Evolutionary conservation across 2,797 vertebrate genomes (phyloP).

Genomic region (Mus spretus): DNA sequence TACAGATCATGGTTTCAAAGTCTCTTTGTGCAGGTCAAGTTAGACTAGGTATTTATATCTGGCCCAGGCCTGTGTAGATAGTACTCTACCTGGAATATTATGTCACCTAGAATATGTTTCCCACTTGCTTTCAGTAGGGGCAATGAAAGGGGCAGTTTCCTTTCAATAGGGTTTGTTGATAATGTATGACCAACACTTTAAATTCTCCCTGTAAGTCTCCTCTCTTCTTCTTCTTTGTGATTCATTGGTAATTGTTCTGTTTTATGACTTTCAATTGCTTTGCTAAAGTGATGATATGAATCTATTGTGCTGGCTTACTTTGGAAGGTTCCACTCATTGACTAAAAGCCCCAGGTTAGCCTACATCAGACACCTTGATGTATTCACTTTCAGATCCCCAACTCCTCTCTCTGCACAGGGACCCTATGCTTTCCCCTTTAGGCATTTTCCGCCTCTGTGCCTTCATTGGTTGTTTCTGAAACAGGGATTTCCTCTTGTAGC

Average conservation of each 20-base stretch:
- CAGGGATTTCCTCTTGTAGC: neutral
- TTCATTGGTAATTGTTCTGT: neutral
- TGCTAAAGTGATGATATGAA: neutral
- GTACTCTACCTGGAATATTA: neutral
- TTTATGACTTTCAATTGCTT: conserved; percentile 12
- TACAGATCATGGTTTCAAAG: conserved; percentile 23
- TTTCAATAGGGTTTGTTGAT: neutral
- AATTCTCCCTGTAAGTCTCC: neutral
- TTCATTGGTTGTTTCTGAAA: conserved; percentile 22
- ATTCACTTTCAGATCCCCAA: neutral
- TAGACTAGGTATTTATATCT: neutral
- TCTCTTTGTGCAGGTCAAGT: neutral
- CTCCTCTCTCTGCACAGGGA: neutral
- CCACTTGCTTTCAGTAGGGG: neutral
- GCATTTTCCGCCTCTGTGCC: neutral
- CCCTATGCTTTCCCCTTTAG: neutral
- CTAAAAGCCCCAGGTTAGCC: neutral
- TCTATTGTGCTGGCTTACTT: neutral
- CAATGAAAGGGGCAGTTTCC: neutral
- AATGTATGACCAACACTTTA: neutral
- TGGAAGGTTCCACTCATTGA: neutral
- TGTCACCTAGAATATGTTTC: neutral
- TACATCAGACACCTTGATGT: neutral
- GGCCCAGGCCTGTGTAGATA: neutral
- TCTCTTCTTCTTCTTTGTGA: neutral